Base-by-base conservation (phyloP, 2,888 invertebrate genomes). In the Volucella zonaria region DNA sequence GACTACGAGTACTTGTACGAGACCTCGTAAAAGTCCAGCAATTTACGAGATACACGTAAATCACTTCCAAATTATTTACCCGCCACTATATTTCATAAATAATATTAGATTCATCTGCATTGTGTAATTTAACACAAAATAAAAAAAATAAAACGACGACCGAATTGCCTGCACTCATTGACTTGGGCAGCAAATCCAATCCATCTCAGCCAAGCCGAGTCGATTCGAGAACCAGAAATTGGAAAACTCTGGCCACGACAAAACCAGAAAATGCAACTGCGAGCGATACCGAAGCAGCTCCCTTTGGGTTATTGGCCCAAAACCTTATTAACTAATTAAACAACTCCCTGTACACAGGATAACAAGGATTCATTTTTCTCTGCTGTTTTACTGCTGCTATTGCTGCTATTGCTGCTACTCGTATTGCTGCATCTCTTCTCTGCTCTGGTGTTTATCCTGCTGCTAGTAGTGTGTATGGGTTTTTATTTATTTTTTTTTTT, bases 271-370 rank as follows among this genome's bases (percentile, higher is more conserved):
- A 56, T 64, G 47, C 45, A 8, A 59, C 43, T 14, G 42, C n/a
- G 47, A 67, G 56, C 49, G 59, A 10, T 31, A 52, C 43, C 51
- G n/a, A 61, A 11, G 47, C 40, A 58, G 61, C 49, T 76, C 71
- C 76, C 76, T 80, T 79, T 83, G 75, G 83, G 85, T 85, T 77
- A 85, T 80, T 81, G 85, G 85, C 85, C 79, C 85, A 85, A 81
- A 85, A 85, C 85, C 85, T 85, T 85, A 85, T 85, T 85, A 85
- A 85, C 85, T 85, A 85, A 85, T 85, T 85, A 85, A 85, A 85
- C 81, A 83, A 83, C 79, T 83, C 79, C 47, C 56, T 49, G 70
- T 75, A 73, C 67, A 81, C 79, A 76, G 79, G 67, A 83, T 79
- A 83, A 80, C 79, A 83, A 83, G 83, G 79, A 83, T 83, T 76